Conservation (phyloP, 2,888 invertebrate species). For the Cecidostiba fungosa region DNA sequence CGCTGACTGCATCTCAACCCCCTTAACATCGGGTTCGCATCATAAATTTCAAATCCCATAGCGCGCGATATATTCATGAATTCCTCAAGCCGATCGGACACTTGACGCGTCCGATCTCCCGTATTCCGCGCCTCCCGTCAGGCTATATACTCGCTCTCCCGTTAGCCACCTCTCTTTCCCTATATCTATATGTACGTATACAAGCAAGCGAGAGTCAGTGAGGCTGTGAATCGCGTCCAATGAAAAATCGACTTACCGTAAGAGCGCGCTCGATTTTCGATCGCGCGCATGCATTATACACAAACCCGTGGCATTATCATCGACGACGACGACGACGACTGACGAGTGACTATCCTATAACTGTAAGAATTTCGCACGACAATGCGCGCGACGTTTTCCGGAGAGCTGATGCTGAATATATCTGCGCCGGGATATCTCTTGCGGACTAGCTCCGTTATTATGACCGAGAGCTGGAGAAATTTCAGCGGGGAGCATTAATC, state of each 20-base stretch:
- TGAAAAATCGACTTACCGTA: conserved; percentile 23
- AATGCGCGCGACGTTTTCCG: neutral
- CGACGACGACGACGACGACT: too few relatives aligned
- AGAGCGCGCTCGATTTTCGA: conserved; percentile 8
- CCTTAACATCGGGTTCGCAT: too few relatives aligned
- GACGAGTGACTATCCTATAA: too few relatives aligned
- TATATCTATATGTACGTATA: neutral
- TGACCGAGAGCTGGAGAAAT: neutral
- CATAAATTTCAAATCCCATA: too few relatives aligned
- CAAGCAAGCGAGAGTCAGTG: neutral
- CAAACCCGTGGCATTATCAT: neutral
- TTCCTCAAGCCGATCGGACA: neutral
- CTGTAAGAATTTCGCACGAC: conserved; percentile 3
- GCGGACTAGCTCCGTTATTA: neutral
- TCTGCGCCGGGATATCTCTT: neutral
- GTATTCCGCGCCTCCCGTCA: neutral
- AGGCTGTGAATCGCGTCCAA: neutral
- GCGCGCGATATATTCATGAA: neutral
- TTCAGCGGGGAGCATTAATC: neutral
- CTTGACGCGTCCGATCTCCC: conserved; percentile 4
- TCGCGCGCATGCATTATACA: neutral
- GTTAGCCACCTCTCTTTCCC: neutral
- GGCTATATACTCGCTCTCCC: neutral
- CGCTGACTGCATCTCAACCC: too few relatives aligned
- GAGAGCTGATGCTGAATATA: neutral